A percentile compares a stretch with the other conserved stretches of the same genome.
Conservation (phyloP, 1,140 invertebrate genomes). For the Ips typographus region DNA sequence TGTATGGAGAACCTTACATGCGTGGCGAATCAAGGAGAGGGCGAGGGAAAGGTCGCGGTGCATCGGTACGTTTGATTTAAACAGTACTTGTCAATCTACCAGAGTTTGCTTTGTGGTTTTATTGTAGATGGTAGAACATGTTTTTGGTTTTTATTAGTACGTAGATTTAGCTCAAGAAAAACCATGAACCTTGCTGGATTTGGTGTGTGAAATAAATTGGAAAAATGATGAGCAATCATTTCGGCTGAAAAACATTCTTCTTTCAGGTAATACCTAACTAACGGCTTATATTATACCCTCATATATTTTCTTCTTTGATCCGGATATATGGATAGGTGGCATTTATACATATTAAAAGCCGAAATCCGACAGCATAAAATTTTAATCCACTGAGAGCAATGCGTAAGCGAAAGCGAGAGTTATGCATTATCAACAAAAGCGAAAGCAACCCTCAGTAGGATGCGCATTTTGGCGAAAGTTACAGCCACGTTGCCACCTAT, state of each 20-base stretch:
- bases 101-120: neutral
- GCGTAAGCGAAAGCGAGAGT: conserved; percentile 33
- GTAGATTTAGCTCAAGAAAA: too few species aligned
- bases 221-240: too few species aligned
- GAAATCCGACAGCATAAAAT: neutral
- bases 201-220: too few species aligned
- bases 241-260: too few species aligned
- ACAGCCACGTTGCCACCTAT: conserved; percentile 15
- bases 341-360: too few species aligned
- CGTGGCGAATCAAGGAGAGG: conserved; percentile 51
- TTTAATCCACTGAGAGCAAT: neutral
- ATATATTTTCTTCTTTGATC: too few species aligned
- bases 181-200: too few species aligned
- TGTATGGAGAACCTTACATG: conserved; percentile 51
- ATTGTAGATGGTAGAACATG: neutral
- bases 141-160: too few species aligned
- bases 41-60: conserved; percentile 51
- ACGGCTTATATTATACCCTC: too few species aligned
- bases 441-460: conserved; percentile 29
- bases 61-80: conserved; percentile 48
- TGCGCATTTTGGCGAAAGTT: conserved; percentile 23
- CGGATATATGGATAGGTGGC: too few species aligned
- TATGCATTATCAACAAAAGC: conserved; percentile 33
- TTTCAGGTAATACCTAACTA: too few species aligned
- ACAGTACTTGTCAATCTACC: neutral